Evolutionary conservation across 2,113 vertebrate genomes (phyloP), one percentile per base, ranked within the genome.

Genomic region (Lagopus muta): DNA sequence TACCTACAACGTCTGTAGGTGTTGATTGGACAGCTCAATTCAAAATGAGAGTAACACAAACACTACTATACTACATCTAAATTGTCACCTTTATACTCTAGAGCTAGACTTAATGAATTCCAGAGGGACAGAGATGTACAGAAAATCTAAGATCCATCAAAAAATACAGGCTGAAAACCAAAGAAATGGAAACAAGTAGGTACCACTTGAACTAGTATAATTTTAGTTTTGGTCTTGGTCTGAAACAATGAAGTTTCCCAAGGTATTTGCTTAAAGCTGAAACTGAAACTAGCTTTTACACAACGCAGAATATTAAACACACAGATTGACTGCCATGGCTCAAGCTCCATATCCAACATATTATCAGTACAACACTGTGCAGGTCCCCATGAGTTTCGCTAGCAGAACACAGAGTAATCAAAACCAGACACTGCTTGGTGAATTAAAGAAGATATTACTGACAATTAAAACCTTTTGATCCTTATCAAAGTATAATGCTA

Each of bases 21-120:
- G 86, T 95, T 96, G 97, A 97, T 86, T 94, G 95, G 95, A 96
- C 66, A 92, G 86, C 94, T 96, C 82, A 82, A 90, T 82, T 97
- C 82, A 91, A 97, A 96, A 97, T 69, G 87, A 95, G 94, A 96
- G 95, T 48, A 92, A 92, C 76, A 88, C 47, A 83, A 95, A 96
- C 52, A 88, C 12, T 36, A 76, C 79, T 93, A 74, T 36, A 76
- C 79, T 93, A 74, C 70, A 95, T 89, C 85, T 96, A 90, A 96
- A 95, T 86, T 95, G 72, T 77, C 52, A 75, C 75, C 65, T 93
- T 95, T 95, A 87, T 42, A 86, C 36, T 88, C 62, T 70, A 91
- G 88, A 96, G 93, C 76, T 75, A 93, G 89, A 97, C 76, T 89
- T 95, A 98, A 97, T 97, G 86, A 97, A 97, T 94, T 96, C 96